Conservation (phyloP, 1,140 invertebrate species). For the Drosophila nigromelanica region DNA sequence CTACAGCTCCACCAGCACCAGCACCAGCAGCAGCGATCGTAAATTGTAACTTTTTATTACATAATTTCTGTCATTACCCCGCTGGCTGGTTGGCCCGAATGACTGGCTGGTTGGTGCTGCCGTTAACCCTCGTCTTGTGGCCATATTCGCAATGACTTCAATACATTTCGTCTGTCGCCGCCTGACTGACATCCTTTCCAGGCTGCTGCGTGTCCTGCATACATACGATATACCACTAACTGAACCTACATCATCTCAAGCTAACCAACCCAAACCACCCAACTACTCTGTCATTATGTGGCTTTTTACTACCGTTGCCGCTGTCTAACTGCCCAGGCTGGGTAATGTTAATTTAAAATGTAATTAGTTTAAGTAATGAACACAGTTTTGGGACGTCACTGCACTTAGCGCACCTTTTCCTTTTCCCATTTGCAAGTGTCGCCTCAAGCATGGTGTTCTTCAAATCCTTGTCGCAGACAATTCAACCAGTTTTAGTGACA, state of each 20-base stretch:
- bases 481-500: not conserved
- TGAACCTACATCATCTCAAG: not conserved
- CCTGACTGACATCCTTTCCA: slow-evolving; percentile 57
- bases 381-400: slow-evolving; percentile 62
- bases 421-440: slow-evolving; percentile 35
- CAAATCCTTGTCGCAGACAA: not conserved
- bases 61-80: slow-evolving; percentile 82
- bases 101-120: slow-evolving; percentile 24
- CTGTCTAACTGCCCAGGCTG: slow-evolving; percentile 55
- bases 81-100: slow-evolving; percentile 42
- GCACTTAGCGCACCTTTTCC: slow-evolving; percentile 45
- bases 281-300: slow-evolving; percentile 54
- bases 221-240: slow-evolving; percentile 47
- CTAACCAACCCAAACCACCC: not conserved
- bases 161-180: slow-evolving; percentile 78
- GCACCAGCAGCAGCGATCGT: slow-evolving; percentile 61
- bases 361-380: slow-evolving; percentile 83
- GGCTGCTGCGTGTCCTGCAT: slow-evolving; percentile 67
- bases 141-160: slow-evolving; percentile 81
- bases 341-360: slow-evolving; percentile 80
- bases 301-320: slow-evolving; percentile 50
- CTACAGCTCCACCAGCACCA: slow-evolving; percentile 2
- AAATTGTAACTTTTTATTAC: slow-evolving; percentile 83
- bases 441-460: not conserved
- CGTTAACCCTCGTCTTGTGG: slow-evolving; percentile 66